Evolutionary conservation across 1,140 invertebrate genomes (phyloP), one percentile per base, ranked within the genome.

Genomic region (Temnothorax longispinosus): DNA sequence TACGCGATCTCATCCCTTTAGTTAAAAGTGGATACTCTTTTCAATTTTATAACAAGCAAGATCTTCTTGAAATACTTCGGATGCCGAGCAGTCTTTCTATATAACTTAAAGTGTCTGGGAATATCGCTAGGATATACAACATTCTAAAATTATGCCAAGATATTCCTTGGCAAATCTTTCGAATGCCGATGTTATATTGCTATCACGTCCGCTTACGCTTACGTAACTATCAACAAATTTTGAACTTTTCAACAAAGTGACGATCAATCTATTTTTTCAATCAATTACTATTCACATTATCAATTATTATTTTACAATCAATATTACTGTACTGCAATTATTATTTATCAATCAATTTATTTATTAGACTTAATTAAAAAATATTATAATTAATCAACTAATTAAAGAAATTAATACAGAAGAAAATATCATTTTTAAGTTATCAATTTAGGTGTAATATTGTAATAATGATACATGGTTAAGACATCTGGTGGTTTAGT

Each of bases 111-210:
- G 80, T 75, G 80, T 84, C 69, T 56, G 41, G 38, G 74, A 85
- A 27, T 58, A 72, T 82, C 52, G 38, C 27, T 27, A 32, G 38
- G 13, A 58, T 74, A 62, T 47, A 84, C 60, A 50, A 64, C 74
- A 38, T 78, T 65, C 62, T 69, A 60, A 85, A 78, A 77, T 89
- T 80, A 80, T 86, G 82, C 81, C 88, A 85, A 89, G 87, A 82
- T 86, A 41, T 60, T 86, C 58, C 87, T 74, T 80, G 62, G 75
- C 58, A 62, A 78, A 77, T 88, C 67, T 44, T 75, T 69, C 27
- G 13, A 35, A 75, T 72, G 69, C 67, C 80, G 8, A 13, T 2
- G 52, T 84, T 60, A 60, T 50, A 84, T 62, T 38, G 41, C 52
- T 32, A 15, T 4, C 58, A 27, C 11, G 21, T 38, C 18, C 27